phyloP scores from a whole-genome alignment of 2,888 invertebrate species.

The Protodeltote pygarga region DNA sequence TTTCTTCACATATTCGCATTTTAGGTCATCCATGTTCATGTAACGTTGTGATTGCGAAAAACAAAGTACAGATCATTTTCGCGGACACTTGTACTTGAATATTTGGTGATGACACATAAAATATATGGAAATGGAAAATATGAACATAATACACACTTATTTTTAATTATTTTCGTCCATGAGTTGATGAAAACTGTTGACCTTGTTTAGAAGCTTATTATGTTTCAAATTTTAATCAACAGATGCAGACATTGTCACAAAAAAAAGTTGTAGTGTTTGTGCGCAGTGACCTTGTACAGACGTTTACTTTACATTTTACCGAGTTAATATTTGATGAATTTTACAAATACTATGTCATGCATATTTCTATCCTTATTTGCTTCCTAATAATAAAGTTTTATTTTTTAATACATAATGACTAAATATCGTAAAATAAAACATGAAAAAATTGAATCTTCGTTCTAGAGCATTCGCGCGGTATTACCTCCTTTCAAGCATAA shows the following conservation, averaged over 20 bases:
- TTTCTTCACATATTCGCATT: slow-evolving; percentile 86
- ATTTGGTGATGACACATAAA: slow-evolving; percentile 67
- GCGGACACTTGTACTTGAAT: slow-evolving; percentile 80
- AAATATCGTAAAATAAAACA: background rate
- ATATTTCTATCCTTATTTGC: background rate
- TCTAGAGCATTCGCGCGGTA: background rate
- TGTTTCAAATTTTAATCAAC: slow-evolving; percentile 87
- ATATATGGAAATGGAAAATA: slow-evolving; percentile 68
- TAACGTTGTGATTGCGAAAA: slow-evolving; percentile 87
- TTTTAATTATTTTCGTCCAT: slow-evolving; percentile 82
- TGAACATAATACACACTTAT: slow-evolving; percentile 76
- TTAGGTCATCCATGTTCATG: slow-evolving; percentile 88
- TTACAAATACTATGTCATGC: background rate
- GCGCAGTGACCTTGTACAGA: slow-evolving; percentile 64
- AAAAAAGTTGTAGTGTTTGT: slow-evolving; percentile 73
- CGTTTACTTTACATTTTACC: slow-evolving; percentile 44
- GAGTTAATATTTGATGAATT: slow-evolving; percentile 5
- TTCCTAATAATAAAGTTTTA: background rate
- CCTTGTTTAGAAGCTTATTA: slow-evolving; percentile 87
- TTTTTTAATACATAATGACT: background rate
- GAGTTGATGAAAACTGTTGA: slow-evolving; percentile 87
- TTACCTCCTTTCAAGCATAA: slow-evolving; percentile 65
- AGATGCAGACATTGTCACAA: slow-evolving; percentile 86
- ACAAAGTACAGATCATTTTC: slow-evolving; percentile 85
- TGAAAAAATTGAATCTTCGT: background rate